Base-by-base conservation (phyloP, 2,113 vertebrate species). In the Protomyctophum bolini region DNA sequence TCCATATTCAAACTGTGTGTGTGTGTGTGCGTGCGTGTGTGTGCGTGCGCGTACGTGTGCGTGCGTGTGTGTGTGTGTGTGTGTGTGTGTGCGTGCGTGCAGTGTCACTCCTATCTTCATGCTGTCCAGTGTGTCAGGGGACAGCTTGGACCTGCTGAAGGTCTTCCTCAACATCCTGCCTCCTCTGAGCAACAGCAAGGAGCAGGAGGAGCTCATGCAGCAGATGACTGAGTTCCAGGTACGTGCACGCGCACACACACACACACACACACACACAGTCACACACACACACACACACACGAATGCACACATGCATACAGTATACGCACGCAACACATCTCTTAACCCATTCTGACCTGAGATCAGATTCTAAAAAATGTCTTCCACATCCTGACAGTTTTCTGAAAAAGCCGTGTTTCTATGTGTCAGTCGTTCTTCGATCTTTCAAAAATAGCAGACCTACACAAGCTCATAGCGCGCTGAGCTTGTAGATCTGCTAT, bases 181-280 rank as follows among this genome's bases (percentile, higher is more conserved):
- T 28, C 97, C 97, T 0, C 93, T 98, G 68, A 98, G 96, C 87
- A 98, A 97, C 90, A 97, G 95, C 89, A 97, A 97, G 73, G 96
- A 98, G 81, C 97, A 98, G 85, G 97, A 98, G 76, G 97, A 97
- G 70, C 93, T 98, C 72, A 98, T 98, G 97, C 97, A 98, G 87
- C 97, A 98, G 86, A 93, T 97, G 65, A 97, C 96, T 0, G 97
- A 98, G 84, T 98, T 98, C 86, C 97, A 98, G 96, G 96, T 96
- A 69, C 6, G 15, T 29, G 15, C 58, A 62, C 61, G 54, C 11
- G 41, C 58, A 60, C 67, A 62, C 41, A 75, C 65, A 65, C 46
- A 66, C 68, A 61, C 60, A 56, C 47, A 63, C 10, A 63, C 75
- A 65, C 47, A 61, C 46, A 12, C 29, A 41, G 9, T 21, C n/a